Conservation (phyloP, 2,888 invertebrate genomes). For the Nineta flava region DNA sequence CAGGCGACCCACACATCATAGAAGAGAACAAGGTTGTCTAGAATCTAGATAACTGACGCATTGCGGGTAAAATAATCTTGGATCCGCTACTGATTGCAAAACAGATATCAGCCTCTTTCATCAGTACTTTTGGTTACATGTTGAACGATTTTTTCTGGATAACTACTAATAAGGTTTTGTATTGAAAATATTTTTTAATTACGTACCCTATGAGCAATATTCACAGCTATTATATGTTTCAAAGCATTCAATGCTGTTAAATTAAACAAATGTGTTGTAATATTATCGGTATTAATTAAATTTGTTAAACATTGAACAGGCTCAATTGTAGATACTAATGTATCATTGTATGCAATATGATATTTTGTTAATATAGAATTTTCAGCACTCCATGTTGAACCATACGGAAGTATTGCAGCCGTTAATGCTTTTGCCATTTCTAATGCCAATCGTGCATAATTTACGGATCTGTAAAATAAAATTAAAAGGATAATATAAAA, state of each 20-base stretch:
- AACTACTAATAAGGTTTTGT: too few species aligned
- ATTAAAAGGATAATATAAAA: slow-evolving; percentile 6
- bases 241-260: slow-evolving; percentile 21
- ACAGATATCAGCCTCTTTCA: too few species aligned
- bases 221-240: slow-evolving; percentile 22
- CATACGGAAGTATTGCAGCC: slow-evolving; percentile 27
- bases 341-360: slow-evolving; percentile 25
- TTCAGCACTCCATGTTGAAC: slow-evolving; percentile 24
- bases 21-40: too few species aligned
- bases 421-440: slow-evolving; percentile 30
- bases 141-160: too few species aligned
- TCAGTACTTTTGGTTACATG: too few species aligned
- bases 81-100: too few species aligned
- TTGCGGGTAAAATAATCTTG: too few species aligned
- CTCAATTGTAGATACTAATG: slow-evolving; percentile 15
- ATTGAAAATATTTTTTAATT: too few species aligned
- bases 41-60: too few species aligned
- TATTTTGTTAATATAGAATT: slow-evolving; percentile 26
- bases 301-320: slow-evolving; percentile 17
- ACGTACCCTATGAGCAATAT: slow-evolving; percentile 24
- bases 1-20: too few species aligned
- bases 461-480: slow-evolving; percentile 25
- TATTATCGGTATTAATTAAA: slow-evolving; percentile 16
- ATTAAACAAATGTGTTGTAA: slow-evolving; percentile 17
- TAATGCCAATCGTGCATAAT: slow-evolving; percentile 32